A percentile compares a stretch with the other conserved stretches of the same genome.
phyloP scores from a whole-genome alignment of 1,140 invertebrate species.

The Megathymus violae region DNA sequence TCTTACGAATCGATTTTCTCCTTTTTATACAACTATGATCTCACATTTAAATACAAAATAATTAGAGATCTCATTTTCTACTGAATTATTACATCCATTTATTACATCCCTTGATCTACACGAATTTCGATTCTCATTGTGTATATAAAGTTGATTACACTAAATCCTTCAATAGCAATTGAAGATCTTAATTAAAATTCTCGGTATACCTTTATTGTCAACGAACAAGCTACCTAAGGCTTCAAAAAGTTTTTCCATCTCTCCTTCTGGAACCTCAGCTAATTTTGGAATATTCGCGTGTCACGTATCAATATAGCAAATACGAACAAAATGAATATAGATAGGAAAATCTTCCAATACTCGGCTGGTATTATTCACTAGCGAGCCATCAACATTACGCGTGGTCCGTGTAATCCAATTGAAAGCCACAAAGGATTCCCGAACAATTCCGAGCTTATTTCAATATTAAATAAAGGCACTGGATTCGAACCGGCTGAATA shows the following conservation, averaged over 20 bases:
- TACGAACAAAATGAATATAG: conserved; percentile 26
- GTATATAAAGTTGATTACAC: too few relatives aligned
- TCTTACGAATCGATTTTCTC: too few relatives aligned
- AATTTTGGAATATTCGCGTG: conserved; percentile 20
- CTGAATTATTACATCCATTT: too few relatives aligned
- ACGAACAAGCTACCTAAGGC: too few relatives aligned
- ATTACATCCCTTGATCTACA: too few relatives aligned
- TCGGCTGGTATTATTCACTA: conserved; percentile 15
- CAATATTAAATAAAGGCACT: conserved; percentile 23
- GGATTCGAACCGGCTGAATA: conserved; percentile 16
- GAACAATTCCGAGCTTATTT: conserved; percentile 23
- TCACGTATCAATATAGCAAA: conserved; percentile 32
- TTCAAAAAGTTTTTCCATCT: neutral
- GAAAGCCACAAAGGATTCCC: conserved; percentile 19
- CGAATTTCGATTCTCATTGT: too few relatives aligned
- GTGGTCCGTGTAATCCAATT: conserved; percentile 27
- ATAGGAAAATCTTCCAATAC: conserved; percentile 13
- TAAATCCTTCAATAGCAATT: too few relatives aligned
- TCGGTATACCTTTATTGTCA: neutral
- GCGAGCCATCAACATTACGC: conserved; percentile 26
- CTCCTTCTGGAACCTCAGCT: neutral
- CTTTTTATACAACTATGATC: too few relatives aligned
- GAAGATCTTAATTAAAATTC: neutral
- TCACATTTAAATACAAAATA: too few relatives aligned
- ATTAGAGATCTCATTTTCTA: too few relatives aligned